These are phyloP conservation scores for Spilarctia lutea DNA, from an alignment of 2,888 invertebrate genomes.

Conservation along the genomic window DNA sequence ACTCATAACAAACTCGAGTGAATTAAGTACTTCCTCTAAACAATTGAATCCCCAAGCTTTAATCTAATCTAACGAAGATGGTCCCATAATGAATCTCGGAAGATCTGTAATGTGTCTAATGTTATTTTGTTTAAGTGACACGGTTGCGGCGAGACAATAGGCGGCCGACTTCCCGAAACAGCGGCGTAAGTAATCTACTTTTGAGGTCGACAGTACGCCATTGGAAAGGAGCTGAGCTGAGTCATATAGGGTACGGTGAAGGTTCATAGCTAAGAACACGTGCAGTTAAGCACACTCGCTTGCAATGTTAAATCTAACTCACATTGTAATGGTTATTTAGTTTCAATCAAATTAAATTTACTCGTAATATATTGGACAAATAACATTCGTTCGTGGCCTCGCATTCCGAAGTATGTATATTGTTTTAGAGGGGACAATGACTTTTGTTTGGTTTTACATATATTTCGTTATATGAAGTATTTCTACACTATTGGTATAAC, in stretches of 20 bases:
- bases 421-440: constrained; percentile 21
- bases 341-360: constrained; percentile 42
- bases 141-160: constrained; percentile 55
- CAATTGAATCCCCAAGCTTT: constrained; percentile 22
- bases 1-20: constrained; percentile 24
- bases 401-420: constrained; percentile 34
- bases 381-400: constrained; percentile 29
- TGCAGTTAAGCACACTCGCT: constrained; percentile 52
- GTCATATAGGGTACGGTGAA: constrained; percentile 55
- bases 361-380: constrained; percentile 45
- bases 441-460: constrained; percentile 2
- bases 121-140: constrained; percentile 44
- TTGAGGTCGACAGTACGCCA: constrained; percentile 51
- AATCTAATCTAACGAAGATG: constrained; percentile 30
- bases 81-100: constrained; percentile 38
- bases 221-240: constrained; percentile 59
- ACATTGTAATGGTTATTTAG: constrained; percentile 48
- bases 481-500: background rate
- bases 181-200: constrained; percentile 56
- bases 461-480: constrained; percentile 4
- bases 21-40: constrained; percentile 33
- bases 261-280: constrained; percentile 48
- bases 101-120: constrained; percentile 27
- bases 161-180: constrained; percentile 49
- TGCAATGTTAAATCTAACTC: constrained; percentile 40